Percentiles rank a stretch among this genome's conserved stretches.
phyloP scores from a whole-genome alignment of 2,113 vertebrate genomes.

The Ranitomeya variabilis region DNA sequence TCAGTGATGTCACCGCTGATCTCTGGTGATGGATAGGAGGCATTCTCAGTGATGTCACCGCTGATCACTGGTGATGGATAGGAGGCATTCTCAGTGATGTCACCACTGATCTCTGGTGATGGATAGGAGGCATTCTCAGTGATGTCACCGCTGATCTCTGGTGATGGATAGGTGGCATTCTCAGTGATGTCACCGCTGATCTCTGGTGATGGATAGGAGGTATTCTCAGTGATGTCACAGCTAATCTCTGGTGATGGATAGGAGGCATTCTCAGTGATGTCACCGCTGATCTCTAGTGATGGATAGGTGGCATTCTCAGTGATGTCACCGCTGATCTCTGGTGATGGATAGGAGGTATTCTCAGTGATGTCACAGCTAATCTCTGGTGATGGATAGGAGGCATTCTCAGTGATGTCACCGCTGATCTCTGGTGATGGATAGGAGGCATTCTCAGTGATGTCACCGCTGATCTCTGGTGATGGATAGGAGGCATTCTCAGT shows the following conservation, averaged over 20 bases:
- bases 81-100: not conserved
- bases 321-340: not conserved
- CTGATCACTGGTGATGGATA: constrained; percentile 9
- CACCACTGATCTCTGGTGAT: not conserved
- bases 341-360: not conserved
- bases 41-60: not conserved
- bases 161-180: too few relatives aligned
- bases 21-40: too few relatives aligned
- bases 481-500: not conserved
- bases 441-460: not conserved
- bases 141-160: not conserved
- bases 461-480: not conserved
- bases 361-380: not conserved
- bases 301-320: not conserved
- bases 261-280: not conserved
- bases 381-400: not conserved
- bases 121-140: not conserved
- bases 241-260: not conserved
- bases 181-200: not conserved
- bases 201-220: constrained; percentile 10
- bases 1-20: not conserved
- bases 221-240: not conserved
- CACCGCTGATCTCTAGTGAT: not conserved
- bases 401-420: not conserved
- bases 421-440: not conserved